Percentiles rank a stretch among this genome's conserved stretches.
These are phyloP conservation scores for Valencia hispanica DNA, from an alignment of 2,797 vertebrate species.

Conservation along the genomic window DNA sequence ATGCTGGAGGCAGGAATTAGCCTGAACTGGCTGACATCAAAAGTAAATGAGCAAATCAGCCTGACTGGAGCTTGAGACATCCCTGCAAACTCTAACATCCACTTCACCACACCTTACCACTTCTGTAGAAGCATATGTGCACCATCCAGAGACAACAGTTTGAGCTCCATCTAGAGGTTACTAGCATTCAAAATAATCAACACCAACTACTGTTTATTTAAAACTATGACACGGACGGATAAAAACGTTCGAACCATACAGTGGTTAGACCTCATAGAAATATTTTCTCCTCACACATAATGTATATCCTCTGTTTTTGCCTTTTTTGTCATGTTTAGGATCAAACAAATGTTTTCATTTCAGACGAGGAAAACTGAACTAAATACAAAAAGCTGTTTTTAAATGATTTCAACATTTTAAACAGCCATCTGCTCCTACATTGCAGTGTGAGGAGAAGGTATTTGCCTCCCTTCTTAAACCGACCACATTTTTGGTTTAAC, in stretches of 20 bases:
- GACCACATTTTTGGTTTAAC: too few species aligned
- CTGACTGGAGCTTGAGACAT: not conserved
- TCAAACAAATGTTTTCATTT: not conserved
- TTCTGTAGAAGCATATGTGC: not conserved
- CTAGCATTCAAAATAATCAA: not conserved
- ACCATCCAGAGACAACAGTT: not conserved
- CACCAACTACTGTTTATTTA: not conserved
- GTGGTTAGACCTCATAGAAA: not conserved
- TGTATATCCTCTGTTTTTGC: not conserved
- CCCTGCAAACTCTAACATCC: not conserved
- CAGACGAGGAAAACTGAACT: not conserved
- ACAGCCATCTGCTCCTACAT: not conserved
- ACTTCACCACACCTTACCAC: not conserved
- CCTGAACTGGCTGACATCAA: not conserved
- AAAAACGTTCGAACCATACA: not conserved
- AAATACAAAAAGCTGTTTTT: too few species aligned
- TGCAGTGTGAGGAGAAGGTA: too few species aligned
- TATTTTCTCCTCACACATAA: not conserved
- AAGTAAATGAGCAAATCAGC: not conserved
- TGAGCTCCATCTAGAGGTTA: conserved; percentile 46
- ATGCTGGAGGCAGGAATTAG: not conserved
- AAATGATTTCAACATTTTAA: too few species aligned
- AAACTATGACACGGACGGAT: not conserved
- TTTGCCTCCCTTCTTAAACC: too few species aligned
- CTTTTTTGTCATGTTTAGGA: not conserved